phyloP scores from a whole-genome alignment of 2,888 invertebrate species.

The Trissoscelio sp. region DNA sequence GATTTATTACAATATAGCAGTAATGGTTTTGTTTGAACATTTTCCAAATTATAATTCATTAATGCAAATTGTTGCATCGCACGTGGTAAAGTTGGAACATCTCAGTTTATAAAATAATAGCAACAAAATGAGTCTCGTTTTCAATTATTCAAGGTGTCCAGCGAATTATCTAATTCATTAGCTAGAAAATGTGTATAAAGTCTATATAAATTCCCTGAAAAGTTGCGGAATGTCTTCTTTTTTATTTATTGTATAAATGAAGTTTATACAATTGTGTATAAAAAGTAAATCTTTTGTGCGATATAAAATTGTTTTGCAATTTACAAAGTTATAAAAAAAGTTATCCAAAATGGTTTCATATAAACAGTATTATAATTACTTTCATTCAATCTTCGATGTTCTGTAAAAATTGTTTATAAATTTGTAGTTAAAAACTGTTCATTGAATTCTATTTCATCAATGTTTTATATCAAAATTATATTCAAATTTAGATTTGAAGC shows the following conservation, averaged over 20 bases:
- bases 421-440: neutral
- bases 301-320: too few species aligned
- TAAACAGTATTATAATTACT: conserved; percentile 2
- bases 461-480: too few species aligned
- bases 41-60: too few species aligned
- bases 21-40: too few species aligned
- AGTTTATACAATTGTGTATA: too few species aligned
- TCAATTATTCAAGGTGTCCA: conserved; percentile 40
- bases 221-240: conserved; percentile 6
- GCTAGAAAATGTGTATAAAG: conserved; percentile 15
- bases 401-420: neutral
- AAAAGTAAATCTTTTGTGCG: conserved; percentile 16
- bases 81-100: conserved; percentile 20
- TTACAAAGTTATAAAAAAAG: neutral
- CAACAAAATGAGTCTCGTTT: conserved; percentile 32
- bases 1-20: too few species aligned
- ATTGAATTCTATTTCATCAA: too few species aligned
- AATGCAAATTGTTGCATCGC: neutral
- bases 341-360: neutral
- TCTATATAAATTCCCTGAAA: neutral
- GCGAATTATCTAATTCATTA: conserved; percentile 12
- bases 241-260: neutral
- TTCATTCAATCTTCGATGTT: conserved; percentile 22
- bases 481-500: too few species aligned
- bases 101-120: conserved; percentile 35